Base-by-base conservation (phyloP, 1,140 invertebrate species). In the Lucilia sericata region DNA sequence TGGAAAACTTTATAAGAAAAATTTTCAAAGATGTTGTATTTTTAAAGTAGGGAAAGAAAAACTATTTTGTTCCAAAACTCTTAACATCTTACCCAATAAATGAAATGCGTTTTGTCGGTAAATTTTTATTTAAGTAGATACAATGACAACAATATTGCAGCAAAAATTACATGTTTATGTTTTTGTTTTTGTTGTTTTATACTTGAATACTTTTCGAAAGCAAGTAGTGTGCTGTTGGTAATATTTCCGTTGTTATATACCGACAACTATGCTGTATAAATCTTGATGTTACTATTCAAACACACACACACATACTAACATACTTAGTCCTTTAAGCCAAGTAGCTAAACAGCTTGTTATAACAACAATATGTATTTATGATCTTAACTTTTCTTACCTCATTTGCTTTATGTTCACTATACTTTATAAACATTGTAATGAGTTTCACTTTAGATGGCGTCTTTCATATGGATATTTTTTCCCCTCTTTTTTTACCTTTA, bases 321-420 rank as follows among this genome's bases (percentile, higher is more conserved):
- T 30, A 21, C 4, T 70, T 70, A 70, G n/a, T 70, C n/a, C 65
- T 70, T 70, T 70, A 70, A 70, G 19, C 19, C 65, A 70, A 70
- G 19, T 70, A 70, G n/a, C 65, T 70, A 70, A 70, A 25, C 65
- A 70, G 65, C 65, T 70, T 70, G 65, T 70, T 70, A 70, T 19
- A 21, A 21, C 65, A 70, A 70, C 65, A 70, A 70, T 70, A 70
- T 21, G 65, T 70, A 70, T 70, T 70, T 70, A 70, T 70, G 65
- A 21, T 70, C 65, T 70, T 70, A 70, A 70, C 65, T 70, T 70
- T 70, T 70, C 65, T 70, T 70, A 70, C 65, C 65, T 70, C 65
- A 70, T 70, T 70, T 70, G 65, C 19, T 70, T 70, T 70, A 17
- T 60, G 14, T 60, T 17, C 5, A 60, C 55, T 60, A 21, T 21